Conservation (phyloP, 2,113 vertebrate genomes). For the Noturus placidus region DNA sequence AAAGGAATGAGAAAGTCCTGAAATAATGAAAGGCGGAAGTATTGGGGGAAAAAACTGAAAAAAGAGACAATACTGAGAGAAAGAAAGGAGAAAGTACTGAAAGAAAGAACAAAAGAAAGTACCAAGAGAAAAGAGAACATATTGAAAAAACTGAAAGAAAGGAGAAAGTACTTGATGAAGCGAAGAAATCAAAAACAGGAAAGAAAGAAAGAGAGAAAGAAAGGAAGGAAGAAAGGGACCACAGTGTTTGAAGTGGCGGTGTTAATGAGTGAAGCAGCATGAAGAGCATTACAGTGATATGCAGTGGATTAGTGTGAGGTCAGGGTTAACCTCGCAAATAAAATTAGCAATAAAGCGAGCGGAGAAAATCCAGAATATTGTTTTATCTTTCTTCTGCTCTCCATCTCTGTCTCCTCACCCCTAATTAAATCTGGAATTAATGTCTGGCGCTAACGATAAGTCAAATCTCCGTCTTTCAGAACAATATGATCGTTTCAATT, state of each 20-base stretch:
- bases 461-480: not conserved
- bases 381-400: not conserved
- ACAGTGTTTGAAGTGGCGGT: not conserved
- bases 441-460: not conserved
- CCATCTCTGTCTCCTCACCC: not conserved
- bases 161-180: too few species aligned
- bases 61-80: too few species aligned
- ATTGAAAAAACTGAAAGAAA: not conserved
- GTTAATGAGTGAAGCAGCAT: slow-evolving; percentile 35
- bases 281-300: slow-evolving; percentile 42
- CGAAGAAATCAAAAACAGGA: too few species aligned
- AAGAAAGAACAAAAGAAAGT: not conserved
- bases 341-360: slow-evolving; percentile 26
- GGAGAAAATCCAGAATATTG: not conserved
- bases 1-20: too few species aligned
- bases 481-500: not conserved
- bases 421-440: slow-evolving; percentile 41
- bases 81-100: too few species aligned
- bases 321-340: slow-evolving; percentile 43
- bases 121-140: not conserved
- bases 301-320: slow-evolving; percentile 38
- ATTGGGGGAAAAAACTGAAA: too few species aligned
- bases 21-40: not conserved
- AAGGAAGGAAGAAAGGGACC: not conserved
- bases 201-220: not conserved